phyloP scores from a whole-genome alignment of 2,888 invertebrate genomes.

The Sisyra nigra region DNA sequence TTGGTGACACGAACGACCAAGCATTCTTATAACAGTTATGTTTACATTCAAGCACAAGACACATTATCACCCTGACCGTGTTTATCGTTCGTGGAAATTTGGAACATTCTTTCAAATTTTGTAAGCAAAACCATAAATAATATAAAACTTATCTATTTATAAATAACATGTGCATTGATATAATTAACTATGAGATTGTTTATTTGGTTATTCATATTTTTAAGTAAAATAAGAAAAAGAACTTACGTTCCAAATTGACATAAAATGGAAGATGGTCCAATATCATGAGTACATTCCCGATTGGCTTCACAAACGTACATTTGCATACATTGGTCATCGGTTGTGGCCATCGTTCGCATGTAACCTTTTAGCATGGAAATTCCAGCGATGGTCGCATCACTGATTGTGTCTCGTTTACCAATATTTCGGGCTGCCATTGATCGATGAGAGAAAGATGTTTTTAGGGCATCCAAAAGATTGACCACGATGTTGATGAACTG shows the following conservation, averaged over 20 bases:
- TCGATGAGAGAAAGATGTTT: constrained; percentile 84
- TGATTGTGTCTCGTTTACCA: constrained; percentile 76
- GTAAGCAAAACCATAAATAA: not conserved
- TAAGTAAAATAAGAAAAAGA: constrained; percentile 1
- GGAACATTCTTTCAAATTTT: not conserved
- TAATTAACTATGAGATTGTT: not conserved
- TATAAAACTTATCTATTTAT: not conserved
- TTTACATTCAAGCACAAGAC: too few species aligned
- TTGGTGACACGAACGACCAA: too few species aligned
- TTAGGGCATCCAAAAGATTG: constrained; percentile 78
- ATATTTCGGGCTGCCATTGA: constrained; percentile 70
- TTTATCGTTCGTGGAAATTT: not conserved
- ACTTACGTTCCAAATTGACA: constrained; percentile 89
- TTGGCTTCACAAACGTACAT: constrained; percentile 84
- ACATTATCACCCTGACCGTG: not conserved
- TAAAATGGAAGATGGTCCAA: constrained; percentile 69
- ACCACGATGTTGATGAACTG: constrained; percentile 88
- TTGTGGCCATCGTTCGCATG: constrained; percentile 59
- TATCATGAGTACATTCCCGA: constrained; percentile 68
- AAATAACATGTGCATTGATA: too few species aligned
- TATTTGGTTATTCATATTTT: not conserved
- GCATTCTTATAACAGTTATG: too few species aligned
- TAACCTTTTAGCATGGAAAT: constrained; percentile 83
- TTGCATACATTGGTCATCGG: constrained; percentile 70
- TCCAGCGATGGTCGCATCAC: constrained; percentile 77